These are phyloP conservation scores for Crossaster papposus DNA, from an alignment of 53 echinoderm and acorn worm species.

Conservation along the genomic window DNA sequence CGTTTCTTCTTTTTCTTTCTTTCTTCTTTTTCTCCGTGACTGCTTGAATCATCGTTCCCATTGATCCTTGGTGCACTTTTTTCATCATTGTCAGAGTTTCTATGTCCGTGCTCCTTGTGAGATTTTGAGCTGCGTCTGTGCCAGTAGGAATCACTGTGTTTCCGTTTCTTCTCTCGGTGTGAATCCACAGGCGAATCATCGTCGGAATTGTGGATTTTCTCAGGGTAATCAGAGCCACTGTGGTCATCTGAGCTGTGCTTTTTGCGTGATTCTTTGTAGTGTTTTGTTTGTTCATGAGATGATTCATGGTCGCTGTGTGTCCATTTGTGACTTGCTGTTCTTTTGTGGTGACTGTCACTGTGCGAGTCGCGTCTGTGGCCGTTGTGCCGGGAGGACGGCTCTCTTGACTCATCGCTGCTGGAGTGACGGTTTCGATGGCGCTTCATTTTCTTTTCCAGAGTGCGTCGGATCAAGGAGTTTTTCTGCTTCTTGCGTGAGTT, in stretches of 20 bases:
- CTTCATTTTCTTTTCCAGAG: constrained; percentile 30
- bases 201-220: constrained; percentile 11
- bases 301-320: constrained; percentile 6
- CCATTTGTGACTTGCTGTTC: neutral
- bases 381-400: neutral
- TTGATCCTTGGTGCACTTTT: neutral
- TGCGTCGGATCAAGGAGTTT: constrained; percentile 10
- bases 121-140: constrained; percentile 60
- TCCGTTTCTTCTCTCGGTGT: constrained; percentile 14
- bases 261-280: constrained; percentile 26
- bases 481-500: constrained; percentile 5
- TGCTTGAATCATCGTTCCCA: neutral
- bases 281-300: constrained; percentile 23
- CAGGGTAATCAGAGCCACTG: constrained; percentile 17
- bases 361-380: constrained; percentile 4
- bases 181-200: neutral
- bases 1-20: constrained; percentile 79
- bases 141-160: constrained; percentile 14
- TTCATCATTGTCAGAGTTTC: neutral
- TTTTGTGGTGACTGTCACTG: neutral
- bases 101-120: constrained; percentile 22
- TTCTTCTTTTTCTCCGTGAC: constrained; percentile 58
- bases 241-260: constrained; percentile 51
- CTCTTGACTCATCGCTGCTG: constrained; percentile 4
- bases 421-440: neutral